Base-by-base conservation (phyloP, 2,113 vertebrate species). In the Clinocottus analis region DNA sequence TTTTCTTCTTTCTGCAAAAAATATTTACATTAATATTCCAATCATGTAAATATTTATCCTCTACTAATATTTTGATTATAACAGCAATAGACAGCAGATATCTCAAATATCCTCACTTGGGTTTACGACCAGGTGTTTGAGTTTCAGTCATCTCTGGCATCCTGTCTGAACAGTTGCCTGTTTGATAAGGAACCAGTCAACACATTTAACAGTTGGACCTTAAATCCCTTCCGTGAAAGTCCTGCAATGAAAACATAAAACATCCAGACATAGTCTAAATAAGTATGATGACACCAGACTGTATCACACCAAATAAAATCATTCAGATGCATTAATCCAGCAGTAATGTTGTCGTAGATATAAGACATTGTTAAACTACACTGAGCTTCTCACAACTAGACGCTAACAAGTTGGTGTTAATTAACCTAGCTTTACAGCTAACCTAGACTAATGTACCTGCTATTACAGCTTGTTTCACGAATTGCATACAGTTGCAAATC, bases 141-240 rank as follows among this genome's bases (percentile, higher is more conserved):
- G 95, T 97, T 90, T 98, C 96, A 70, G 96, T 98, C 96, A 99
- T 99, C 95, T 99, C 97, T 94, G 97, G 97, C 98, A 99, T 99
- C 90, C 93, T 96, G 95, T 93, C 77, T 59, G 67, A 88, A 94
- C 85, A 93, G 93, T 82, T 93, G 95, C 96, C 93, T 91, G 72
- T 82, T 35, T 79, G 75, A 84, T 81, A 31, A 84, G 82, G 60
- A 59, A 80, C 67, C 86, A 64, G 84, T 83, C 79, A 90, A 72
- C 84, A 87, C 87, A 83, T 87, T 78, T 74, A 91, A 80, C 82
- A 90, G 53, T 56, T 88, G 78, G 86, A 85, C 76, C 76, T 85
- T n/a, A 85, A 85, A 85, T 73, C 70, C 72, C 62, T 70, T 23
- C 73, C 59, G 76, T 82, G 59, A 0, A 56, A 29, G 29, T 77